Conservation (phyloP, 2,797 vertebrate species). For the Chromis chromis region DNA sequence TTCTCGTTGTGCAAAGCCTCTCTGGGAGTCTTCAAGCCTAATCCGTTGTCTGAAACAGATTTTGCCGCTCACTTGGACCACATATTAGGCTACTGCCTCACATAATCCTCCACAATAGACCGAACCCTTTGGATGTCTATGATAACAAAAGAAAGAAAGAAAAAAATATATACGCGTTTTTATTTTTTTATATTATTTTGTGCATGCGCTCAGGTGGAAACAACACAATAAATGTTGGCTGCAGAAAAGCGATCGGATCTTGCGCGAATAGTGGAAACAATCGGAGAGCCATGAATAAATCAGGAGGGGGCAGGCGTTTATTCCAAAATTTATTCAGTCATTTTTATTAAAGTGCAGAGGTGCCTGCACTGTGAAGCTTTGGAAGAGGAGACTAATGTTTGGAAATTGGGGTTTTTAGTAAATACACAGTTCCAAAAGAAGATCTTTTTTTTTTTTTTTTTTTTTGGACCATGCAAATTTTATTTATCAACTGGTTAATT, state of each 20-base stretch:
- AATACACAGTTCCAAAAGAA: background rate
- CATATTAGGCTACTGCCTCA: conserved; percentile 52
- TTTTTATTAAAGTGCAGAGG: conserved; percentile 48
- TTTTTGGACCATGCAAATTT: background rate
- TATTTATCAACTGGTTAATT: background rate
- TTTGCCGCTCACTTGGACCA: conserved; percentile 57
- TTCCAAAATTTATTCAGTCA: conserved; percentile 43
- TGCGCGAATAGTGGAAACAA: conserved; percentile 48
- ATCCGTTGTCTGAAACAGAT: conserved; percentile 47
- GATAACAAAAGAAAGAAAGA: conserved; percentile 68
- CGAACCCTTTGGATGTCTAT: conserved; percentile 43
- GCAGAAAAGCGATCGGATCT: conserved; percentile 39
- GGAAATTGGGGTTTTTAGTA: background rate
- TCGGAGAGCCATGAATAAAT: conserved; percentile 51
- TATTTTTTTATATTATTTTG: background rate
- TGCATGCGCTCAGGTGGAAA: conserved; percentile 42
- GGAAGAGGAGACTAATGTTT: background rate
- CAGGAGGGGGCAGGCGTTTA: conserved; percentile 33
- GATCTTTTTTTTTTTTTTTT: background rate
- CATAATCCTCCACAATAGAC: conserved; percentile 66
- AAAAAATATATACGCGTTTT: conserved; percentile 9
- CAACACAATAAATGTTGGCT: conserved; percentile 26
- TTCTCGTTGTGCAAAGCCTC: conserved; percentile 24
- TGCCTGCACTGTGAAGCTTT: conserved; percentile 5
- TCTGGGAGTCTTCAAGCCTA: background rate